Evolutionary conservation across 1,140 invertebrate genomes (phyloP).

Genomic region (Campodea augens): DNA sequence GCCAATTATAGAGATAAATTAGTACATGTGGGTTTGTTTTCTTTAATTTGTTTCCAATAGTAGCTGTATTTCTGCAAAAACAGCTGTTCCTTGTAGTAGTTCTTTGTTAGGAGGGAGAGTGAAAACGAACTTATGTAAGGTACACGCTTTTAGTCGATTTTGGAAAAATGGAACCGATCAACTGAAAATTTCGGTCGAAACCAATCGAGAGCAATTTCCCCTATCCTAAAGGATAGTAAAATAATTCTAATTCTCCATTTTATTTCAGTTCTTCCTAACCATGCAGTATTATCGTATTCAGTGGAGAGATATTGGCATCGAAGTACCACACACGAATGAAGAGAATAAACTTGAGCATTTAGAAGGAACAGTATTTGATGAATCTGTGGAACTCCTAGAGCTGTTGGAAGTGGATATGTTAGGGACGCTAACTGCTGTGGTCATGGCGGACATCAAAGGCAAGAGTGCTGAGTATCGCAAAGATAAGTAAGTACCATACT

Average conservation of each 20-base stretch:
- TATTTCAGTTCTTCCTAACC: slow-evolving; percentile 54
- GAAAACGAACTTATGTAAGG: too few species aligned
- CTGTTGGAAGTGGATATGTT: slow-evolving; percentile 48
- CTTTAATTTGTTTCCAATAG: too few species aligned
- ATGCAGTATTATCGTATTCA: slow-evolving; percentile 54
- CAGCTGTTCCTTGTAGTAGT: too few species aligned
- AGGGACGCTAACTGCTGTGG: slow-evolving; percentile 38
- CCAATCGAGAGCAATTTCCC: too few species aligned
- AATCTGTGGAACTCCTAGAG: slow-evolving; percentile 41
- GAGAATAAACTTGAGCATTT: slow-evolving; percentile 28
- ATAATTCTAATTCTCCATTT: not conserved
- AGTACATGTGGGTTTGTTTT: too few species aligned
- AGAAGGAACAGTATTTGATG: slow-evolving; percentile 50
- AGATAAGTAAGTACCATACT: slow-evolving; percentile 55
- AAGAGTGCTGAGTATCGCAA: slow-evolving; percentile 51
- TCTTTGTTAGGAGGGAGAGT: too few species aligned
- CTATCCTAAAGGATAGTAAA: too few species aligned
- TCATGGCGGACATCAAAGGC: slow-evolving; percentile 55
- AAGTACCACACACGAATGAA: slow-evolving; percentile 11
- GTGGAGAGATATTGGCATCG: slow-evolving; percentile 15
- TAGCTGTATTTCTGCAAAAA: too few species aligned
- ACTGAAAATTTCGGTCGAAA: too few species aligned
- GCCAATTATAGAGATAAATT: too few species aligned
- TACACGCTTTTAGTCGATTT: too few species aligned
- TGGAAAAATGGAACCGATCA: too few species aligned